Evolutionary conservation across 2,113 vertebrate genomes (phyloP), one percentile per base, ranked within the genome.

Genomic region (Telmatochromis sp.): DNA sequence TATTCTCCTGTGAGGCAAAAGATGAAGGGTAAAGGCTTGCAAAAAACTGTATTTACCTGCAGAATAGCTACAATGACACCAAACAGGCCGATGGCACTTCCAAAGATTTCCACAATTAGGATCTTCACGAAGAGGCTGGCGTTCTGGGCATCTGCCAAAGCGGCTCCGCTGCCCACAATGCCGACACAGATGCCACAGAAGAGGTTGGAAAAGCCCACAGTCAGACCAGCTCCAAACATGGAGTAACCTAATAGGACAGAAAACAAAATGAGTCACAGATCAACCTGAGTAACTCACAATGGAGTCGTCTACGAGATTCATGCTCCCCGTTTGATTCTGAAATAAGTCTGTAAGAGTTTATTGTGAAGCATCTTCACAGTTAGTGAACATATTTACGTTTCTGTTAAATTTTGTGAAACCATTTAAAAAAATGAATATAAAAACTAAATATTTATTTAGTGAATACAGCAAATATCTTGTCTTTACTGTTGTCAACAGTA

Each of bases 171-270:
- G 93, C 99, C 99, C 93, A 99, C 99, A 0, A 99, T 98, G 87
- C 99, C 99, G 71, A 99, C 99, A 2, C 99, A 99, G 94, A 99
- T 98, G 33, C 99, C 99, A 86, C 98, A 99, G 97, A 99, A 99
- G 84, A 99, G 98, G 94, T 99, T 99, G 87, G 98, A 99, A 51
- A 99, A 97, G 65, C 99, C 99, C 88, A 99, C 99, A 0, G 99
- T 99, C 86, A 99, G 97, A 60, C 99, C 99, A 28, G 99, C 99
- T 13, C 98, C 99, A 83, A 99, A 99, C 98, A 99, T 99, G 92
- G 98, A 99, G 94, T 97, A 99, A 84, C 98, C 99, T 99, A 83
- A 28, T 2, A 2, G 53, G 21, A 84, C 11, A 37, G 23, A 79
- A 53, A 53, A 10, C 7, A 54, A 53, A 11, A 33, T 7, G 54